phyloP scores from a whole-genome alignment of 2,797 vertebrate genomes.

The Malacoraja senta region DNA sequence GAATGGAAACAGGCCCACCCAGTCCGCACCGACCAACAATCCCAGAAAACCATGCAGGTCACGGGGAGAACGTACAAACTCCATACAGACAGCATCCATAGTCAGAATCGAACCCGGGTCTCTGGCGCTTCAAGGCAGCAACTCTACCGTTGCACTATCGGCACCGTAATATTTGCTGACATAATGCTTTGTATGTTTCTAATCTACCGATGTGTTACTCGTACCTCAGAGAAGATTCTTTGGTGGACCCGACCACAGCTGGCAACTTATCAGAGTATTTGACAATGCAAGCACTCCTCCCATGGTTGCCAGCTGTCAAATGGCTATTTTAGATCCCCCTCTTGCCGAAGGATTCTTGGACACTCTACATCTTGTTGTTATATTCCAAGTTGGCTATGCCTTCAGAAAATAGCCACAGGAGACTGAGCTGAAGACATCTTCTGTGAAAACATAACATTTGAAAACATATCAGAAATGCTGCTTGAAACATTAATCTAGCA shows the following conservation, averaged over 20 bases:
- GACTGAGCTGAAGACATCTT: not conserved
- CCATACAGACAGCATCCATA: too few relatives aligned
- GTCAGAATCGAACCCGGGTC: too few relatives aligned
- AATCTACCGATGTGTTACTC: not conserved
- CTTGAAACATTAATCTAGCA: not conserved
- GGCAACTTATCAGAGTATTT: not conserved
- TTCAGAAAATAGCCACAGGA: not conserved
- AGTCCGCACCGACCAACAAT: too few relatives aligned
- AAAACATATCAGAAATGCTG: not conserved
- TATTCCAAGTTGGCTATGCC: not conserved
- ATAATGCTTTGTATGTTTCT: not conserved
- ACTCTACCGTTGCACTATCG: too few relatives aligned
- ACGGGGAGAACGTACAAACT: too few relatives aligned
- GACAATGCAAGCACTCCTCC: not conserved
- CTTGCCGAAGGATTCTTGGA: not conserved
- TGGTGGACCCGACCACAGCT: not conserved
- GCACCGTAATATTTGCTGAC: not conserved
- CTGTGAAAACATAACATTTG: not conserved
- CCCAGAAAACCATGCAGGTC: too few relatives aligned
- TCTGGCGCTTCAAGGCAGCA: too few relatives aligned
- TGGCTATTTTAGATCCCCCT: not conserved
- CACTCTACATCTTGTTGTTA: not conserved
- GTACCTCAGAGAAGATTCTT: not conserved
- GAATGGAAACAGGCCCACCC: too few relatives aligned
- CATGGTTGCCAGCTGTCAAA: not conserved